phyloP scores from a whole-genome alignment of 2,113 vertebrate species.

The Perca schrenkii region DNA sequence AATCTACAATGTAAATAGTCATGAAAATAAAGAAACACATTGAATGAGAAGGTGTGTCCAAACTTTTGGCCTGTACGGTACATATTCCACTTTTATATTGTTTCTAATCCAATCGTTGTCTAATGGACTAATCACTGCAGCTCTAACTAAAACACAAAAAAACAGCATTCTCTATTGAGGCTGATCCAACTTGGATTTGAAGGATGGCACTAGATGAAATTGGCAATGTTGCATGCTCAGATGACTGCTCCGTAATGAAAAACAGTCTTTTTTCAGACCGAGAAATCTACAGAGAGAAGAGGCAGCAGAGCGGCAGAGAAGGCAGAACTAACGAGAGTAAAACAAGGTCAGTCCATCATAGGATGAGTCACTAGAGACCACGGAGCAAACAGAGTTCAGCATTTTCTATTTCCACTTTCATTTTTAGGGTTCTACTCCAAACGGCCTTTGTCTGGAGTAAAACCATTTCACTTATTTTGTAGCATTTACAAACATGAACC shows the following conservation, averaged over 20 bases:
- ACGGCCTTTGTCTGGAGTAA: neutral
- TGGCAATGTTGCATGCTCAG: neutral
- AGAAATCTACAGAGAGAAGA: slow-evolving; percentile 8
- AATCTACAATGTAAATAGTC: no score
- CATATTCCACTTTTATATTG: neutral
- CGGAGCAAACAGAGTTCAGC: slow-evolving; percentile 12
- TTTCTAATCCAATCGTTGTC: neutral
- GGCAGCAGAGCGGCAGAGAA: slow-evolving; percentile 13
- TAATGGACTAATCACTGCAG: neutral
- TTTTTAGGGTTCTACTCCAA: neutral
- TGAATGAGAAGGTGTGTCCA: no score
- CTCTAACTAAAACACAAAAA: neutral
- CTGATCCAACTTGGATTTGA: slow-evolving; percentile 1
- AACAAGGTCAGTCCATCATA: slow-evolving; percentile 18
- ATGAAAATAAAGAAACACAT: no score
- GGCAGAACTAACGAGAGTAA: neutral
- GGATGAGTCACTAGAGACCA: neutral
- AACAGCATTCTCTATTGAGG: neutral
- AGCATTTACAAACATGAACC: neutral
- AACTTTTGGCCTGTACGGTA: no score
- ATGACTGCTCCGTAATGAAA: neutral
- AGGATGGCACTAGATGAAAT: neutral
- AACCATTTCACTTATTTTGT: neutral
- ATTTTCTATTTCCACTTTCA: slow-evolving; percentile 19
- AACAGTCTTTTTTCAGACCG: neutral